Evolutionary conservation across 2,797 vertebrate genomes (phyloP), one percentile per base, ranked within the genome.

Genomic region (Ibycter americanus): DNA sequence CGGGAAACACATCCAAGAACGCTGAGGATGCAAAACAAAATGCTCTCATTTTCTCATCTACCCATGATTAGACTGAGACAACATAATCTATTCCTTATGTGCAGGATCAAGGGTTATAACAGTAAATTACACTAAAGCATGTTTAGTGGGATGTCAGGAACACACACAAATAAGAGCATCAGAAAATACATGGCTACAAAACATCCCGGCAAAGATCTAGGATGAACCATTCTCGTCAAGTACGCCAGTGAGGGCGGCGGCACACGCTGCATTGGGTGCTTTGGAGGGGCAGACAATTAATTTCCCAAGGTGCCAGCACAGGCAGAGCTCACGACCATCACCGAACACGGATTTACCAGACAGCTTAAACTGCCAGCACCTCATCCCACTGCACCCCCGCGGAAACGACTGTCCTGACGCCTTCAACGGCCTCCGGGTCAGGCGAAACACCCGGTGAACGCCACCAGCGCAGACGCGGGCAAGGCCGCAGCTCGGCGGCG

Each of bases 341-440:
- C 22, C 2, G 2, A 61, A 20, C 31, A 9, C 0, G 13, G 21
- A 31, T 42, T 65, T 22, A 32, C 15, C 21, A 2, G n/a, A 61
- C 47, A 55, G 19, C 27, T n/a, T n/a, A n/a, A 42, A 12, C 17
- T 29, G 6, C 0, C 4, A 31, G 4, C 47, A 52, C 47, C 38
- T 31, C 4, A n/a, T 6, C 8, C 25, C 51, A 12, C 79, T 9
- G 46, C 52, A 8, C 20, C 17, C 32, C n/a, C 22, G 8, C 36
- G 13, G 31, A 32, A 34, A 26, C 4, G 2, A 51, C 32, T 0
- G 4, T 7, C n/a, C 77, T 11, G 23, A 20, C 10, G 6, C 10
- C 65, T 34, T 9, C 40, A 16, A 1, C 0, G 25, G 25, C 4
- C 47, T 6, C 0, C 3, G 49, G 12, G 15, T 5, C 17, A 27